A percentile compares a stretch with the other conserved stretches of the same genome.
Conservation (phyloP, 92 coral and sea anemone genomes). For the Porites rus region DNA sequence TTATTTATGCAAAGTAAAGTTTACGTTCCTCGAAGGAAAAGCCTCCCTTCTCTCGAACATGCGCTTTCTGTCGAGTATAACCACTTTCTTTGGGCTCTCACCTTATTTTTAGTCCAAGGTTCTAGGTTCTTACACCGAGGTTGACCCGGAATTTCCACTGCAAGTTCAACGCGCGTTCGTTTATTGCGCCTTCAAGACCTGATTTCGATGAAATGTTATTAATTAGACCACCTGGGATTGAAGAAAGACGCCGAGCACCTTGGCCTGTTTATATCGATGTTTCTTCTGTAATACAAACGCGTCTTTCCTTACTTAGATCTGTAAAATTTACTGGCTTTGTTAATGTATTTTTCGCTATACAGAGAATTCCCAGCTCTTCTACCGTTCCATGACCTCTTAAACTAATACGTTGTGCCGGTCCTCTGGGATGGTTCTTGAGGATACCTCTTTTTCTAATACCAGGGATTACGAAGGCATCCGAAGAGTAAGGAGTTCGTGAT, state of each 20-base stretch:
- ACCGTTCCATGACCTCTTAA: not conserved
- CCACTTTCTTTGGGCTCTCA: too few species aligned
- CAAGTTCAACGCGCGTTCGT: too few species aligned
- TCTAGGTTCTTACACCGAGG: too few species aligned
- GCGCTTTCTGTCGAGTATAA: too few species aligned
- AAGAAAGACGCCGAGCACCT: not conserved
- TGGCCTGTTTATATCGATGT: not conserved
- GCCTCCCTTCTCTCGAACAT: too few species aligned
- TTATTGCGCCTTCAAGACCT: too few species aligned
- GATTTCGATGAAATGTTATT: not conserved
- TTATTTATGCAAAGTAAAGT: too few species aligned
- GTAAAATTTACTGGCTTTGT: not conserved
- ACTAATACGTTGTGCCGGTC: not conserved
- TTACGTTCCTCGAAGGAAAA: too few species aligned
- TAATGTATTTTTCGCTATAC: not conserved
- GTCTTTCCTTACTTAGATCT: conserved; percentile 1
- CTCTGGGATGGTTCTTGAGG: too few species aligned
- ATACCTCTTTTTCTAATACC: not conserved
- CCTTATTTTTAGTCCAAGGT: too few species aligned
- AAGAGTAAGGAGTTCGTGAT: not conserved
- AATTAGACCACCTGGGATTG: too few species aligned
- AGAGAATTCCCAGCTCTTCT: not conserved
- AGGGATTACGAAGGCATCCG: not conserved
- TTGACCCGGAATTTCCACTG: too few species aligned
- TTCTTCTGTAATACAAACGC: not conserved